These are phyloP conservation scores for Atethmia centrago DNA, from an alignment of 2,888 invertebrate species.

Conservation along the genomic window DNA sequence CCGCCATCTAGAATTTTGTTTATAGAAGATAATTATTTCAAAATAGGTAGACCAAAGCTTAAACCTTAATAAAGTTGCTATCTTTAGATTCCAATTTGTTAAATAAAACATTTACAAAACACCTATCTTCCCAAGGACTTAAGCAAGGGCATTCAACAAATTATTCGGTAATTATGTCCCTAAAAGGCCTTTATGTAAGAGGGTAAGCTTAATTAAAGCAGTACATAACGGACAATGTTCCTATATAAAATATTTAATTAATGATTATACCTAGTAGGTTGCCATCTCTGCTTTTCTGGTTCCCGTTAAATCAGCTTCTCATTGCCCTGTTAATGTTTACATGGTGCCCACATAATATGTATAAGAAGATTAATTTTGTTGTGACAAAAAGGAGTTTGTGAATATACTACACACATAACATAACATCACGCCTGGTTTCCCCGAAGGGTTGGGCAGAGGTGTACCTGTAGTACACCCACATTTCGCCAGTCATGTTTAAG, in stretches of 20 bases:
- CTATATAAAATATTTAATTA: conserved; percentile 59
- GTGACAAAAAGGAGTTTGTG: neutral
- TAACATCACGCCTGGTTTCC: no score
- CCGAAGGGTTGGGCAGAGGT: no score
- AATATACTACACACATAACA: no score
- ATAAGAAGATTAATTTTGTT: conserved; percentile 34
- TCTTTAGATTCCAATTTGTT: conserved; percentile 16
- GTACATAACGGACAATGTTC: conserved; percentile 31
- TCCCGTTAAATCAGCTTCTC: conserved; percentile 47
- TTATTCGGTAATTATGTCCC: conserved; percentile 64
- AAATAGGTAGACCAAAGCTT: neutral
- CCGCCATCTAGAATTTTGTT: neutral
- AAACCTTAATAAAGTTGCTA: neutral
- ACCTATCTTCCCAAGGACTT: conserved; percentile 1
- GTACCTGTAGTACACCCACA: no score
- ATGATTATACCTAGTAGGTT: conserved; percentile 38
- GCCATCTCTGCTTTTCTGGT: conserved; percentile 24
- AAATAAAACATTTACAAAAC: conserved; percentile 17
- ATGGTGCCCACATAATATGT: conserved; percentile 8
- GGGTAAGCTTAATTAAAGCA: conserved; percentile 64
- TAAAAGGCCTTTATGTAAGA: conserved; percentile 36
- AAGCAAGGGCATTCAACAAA: conserved; percentile 47
- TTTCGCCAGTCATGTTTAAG: no score
- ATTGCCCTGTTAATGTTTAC: conserved; percentile 29
- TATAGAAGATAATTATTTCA: neutral